These are phyloP conservation scores for Lonchura striata DNA, from an alignment of 2,113 vertebrate genomes.

Conservation along the genomic window DNA sequence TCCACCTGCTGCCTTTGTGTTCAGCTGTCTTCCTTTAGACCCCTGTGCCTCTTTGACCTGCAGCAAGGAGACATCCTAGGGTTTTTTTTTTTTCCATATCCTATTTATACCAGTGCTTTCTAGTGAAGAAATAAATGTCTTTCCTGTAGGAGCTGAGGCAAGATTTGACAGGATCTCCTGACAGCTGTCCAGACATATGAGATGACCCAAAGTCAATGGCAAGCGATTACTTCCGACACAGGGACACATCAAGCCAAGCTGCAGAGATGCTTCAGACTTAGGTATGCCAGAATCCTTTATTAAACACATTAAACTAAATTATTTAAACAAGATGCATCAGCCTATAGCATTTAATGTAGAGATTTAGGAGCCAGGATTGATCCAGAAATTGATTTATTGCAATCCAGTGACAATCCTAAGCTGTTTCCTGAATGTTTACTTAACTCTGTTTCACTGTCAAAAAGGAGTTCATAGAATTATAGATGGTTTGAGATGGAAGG, in stretches of 20 bases:
- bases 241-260: background rate
- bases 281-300: background rate
- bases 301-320: background rate
- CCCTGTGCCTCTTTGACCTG: conserved; percentile 51
- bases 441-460: background rate
- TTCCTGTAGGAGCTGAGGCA: conserved; percentile 41
- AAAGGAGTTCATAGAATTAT: background rate
- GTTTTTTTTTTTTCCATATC: background rate
- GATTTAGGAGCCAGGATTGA: background rate
- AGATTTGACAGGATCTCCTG: conserved; percentile 44
- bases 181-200: conserved; percentile 43
- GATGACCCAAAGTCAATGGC: background rate
- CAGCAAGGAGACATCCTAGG: conserved; percentile 14
- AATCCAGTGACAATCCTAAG: background rate
- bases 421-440: background rate
- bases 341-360: background rate
- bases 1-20: conserved; percentile 29
- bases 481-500: background rate
- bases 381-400: background rate
- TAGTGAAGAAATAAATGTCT: conserved; percentile 56
- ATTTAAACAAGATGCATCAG: background rate
- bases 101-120: conserved; percentile 56
- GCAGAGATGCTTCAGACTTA: background rate
- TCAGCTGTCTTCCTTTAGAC: conserved; percentile 66
- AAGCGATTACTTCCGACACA: conserved; percentile 5